Evolutionary conservation across 2,113 vertebrate species (phyloP), one percentile per base, ranked within the genome.

Genomic region (Lophius piscatorius): DNA sequence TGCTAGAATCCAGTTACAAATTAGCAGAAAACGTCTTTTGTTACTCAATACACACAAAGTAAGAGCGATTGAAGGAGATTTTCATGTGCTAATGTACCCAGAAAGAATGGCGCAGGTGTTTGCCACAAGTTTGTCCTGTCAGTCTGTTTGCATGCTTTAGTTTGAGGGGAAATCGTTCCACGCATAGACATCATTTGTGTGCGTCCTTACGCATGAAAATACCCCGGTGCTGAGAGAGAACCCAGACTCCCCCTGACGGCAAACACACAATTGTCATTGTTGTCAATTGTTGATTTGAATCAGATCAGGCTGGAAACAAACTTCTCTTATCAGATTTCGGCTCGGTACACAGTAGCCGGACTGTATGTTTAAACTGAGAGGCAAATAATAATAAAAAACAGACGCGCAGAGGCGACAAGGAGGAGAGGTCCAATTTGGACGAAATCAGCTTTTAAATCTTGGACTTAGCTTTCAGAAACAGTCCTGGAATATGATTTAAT

Each of bases 61-160:
- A 70, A 67, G 71, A 58, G 70, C 45, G 14, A 42, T 1, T 1
- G 48, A 60, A 52, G 46, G 31, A 6, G 3, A 76, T 69, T 78
- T 84, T 81, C 84, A 76, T 80, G 78, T 84, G 84, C 9, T 76
- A 84, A 87, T 86, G 56, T 20, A 0, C 18, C 6, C 23, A 13
- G 48, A 14, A 40, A 33, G 57, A 72, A 47, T 22, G 23, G 55
- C 36, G 82, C 85, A 89, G 85, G 84, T 89, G 85, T 79, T 61
- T 55, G 60, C 65, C 66, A 57, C 34, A 74, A 58, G 56, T 75
- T 66, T 44, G 47, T 56, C 22, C 68, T 17, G 68, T 64, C 44
- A 31, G 33, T 60, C 63, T 24, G 38, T 50, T 46, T 10, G 38
- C 59, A 17, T 28, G 44, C 39, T 65, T 55, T 21, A 14, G 31